phyloP scores from a whole-genome alignment of 2,113 vertebrate genomes.

The Crotalus tigris region DNA sequence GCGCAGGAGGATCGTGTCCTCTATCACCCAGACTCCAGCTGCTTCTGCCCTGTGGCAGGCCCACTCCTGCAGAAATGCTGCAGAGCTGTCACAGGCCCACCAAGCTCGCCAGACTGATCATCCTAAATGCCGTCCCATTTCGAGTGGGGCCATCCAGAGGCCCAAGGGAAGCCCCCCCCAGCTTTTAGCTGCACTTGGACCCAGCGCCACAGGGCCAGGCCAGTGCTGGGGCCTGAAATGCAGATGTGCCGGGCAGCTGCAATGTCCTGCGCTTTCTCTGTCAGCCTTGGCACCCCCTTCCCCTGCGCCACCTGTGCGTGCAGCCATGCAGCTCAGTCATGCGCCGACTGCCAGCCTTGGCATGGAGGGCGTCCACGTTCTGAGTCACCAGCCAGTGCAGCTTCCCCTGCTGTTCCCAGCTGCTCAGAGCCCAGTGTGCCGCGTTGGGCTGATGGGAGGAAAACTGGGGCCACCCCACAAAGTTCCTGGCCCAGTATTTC shows the following conservation, averaged over 20 bases:
- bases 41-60: no score
- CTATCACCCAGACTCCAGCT: not conserved
- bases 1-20: not conserved
- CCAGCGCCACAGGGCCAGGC: not conserved
- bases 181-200: not conserved
- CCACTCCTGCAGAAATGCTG: not conserved
- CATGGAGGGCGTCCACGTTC: constrained; percentile 93
- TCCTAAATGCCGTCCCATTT: not conserved
- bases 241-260: not conserved
- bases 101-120: not conserved
- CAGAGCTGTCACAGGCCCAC: not conserved
- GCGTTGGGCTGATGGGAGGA: constrained; percentile 84
- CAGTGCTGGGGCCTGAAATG: not conserved
- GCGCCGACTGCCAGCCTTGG: constrained; percentile 83
- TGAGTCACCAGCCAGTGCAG: constrained; percentile 96
- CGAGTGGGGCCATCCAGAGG: not conserved
- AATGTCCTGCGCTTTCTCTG: fast-evolving
- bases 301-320: constrained; percentile 78
- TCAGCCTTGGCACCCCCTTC: not conserved
- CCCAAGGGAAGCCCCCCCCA: not conserved
- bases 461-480: constrained; percentile 92
- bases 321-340: constrained; percentile 92
- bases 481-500: constrained; percentile 96
- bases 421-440: constrained; percentile 77
- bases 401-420: constrained; percentile 84